Evolutionary conservation across 1,140 invertebrate species (phyloP).

Genomic region (Linepithema humile): DNA sequence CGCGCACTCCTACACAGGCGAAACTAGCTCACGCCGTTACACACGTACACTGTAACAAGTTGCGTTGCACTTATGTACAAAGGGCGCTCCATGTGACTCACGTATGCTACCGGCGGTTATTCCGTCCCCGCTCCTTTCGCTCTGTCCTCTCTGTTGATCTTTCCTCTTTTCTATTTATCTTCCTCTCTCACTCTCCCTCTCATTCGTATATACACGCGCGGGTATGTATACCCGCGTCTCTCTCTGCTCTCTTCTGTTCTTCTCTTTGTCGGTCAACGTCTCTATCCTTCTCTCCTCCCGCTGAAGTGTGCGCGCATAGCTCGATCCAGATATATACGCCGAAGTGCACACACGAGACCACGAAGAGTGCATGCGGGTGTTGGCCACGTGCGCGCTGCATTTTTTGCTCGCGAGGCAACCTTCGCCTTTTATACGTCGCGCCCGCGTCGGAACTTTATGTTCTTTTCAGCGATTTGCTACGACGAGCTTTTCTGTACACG

Average conservation of each 20-base stretch:
- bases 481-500: constrained; percentile 1
- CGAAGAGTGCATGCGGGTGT: constrained; percentile 78
- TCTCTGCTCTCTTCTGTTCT: constrained; percentile 38
- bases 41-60: constrained; percentile 73
- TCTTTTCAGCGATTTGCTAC: constrained; percentile 38
- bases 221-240: background rate
- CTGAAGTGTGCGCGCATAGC: constrained; percentile 20
- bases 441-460: constrained; percentile 38
- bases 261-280: constrained; percentile 55
- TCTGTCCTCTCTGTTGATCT: constrained; percentile 21
- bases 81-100: constrained; percentile 80
- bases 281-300: constrained; percentile 45
- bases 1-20: constrained; percentile 32
- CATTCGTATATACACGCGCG: background rate
- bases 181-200: background rate
- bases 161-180: constrained; percentile 36
- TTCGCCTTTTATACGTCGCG: constrained; percentile 59
- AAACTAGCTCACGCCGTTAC: constrained; percentile 55
- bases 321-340: constrained; percentile 54
- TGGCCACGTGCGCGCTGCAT: constrained; percentile 80
- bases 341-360: constrained; percentile 63
- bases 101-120: constrained; percentile 70
- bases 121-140: constrained; percentile 25
- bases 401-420: constrained; percentile 73
- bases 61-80: constrained; percentile 77